Base-by-base conservation (phyloP, 2,888 invertebrate genomes). In the Morpho helenor region DNA sequence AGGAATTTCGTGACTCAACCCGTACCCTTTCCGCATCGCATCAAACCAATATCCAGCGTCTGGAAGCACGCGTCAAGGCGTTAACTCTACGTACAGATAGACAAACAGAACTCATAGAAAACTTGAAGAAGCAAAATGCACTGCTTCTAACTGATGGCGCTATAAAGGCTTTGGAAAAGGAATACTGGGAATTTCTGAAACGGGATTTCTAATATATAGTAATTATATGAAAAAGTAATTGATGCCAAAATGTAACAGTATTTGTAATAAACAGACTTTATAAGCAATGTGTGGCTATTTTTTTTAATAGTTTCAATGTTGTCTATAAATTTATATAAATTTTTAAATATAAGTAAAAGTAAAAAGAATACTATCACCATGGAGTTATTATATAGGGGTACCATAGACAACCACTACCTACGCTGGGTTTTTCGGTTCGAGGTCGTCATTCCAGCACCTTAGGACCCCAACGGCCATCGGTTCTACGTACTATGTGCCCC, bases 1-100 rank as follows among this genome's bases (percentile, higher is more conserved):
- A 88, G 89, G 88, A 88, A 57, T 76, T 82, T 55, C 80, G 82
- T 0, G 80, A 82, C 0, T 79, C 82, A 0, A 69, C 82, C 3
- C 79, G 89, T 0, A 62, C 61, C 2, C 72, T 85, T 0, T 77
- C 86, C 0, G 61, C 78, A 0, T 73, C 80, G 0, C 82, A 87
- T 52, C 74, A 80, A 44, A 70, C 55, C 61, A 73, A 80, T 62
- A 84, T 85, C 68, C 74, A 72, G 3, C 74, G 71, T 7, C 65
- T 85, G 3, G 84, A 84, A 48, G 49, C 70, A 2, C 74, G 77
- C 58, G 66, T 75, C 6, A 78, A 79, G 59, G 54, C 65, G 2
- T 60, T 81, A 8, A 70, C 69, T 8, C 52, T 70, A 4, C 72
- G 76, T 48, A 68, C 73, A 41, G 76, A 79, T 50, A 79, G 74